Evolutionary conservation across 2,113 vertebrate genomes (phyloP).

Genomic region (Alligator sinensis): DNA sequence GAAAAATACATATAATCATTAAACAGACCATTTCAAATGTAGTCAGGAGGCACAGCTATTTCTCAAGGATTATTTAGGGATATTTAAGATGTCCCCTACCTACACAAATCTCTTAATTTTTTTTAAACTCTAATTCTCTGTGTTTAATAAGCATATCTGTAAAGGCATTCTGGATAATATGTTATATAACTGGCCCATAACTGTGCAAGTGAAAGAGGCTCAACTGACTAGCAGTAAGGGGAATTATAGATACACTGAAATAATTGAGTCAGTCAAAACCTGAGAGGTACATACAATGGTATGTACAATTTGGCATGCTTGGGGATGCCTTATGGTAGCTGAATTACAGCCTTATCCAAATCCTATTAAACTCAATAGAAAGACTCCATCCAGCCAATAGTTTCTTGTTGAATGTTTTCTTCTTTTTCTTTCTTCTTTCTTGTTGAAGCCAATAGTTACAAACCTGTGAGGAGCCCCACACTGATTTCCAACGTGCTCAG

Average conservation of each 20-base stretch:
- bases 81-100: constrained; percentile 12
- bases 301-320: background rate
- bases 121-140: background rate
- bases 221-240: background rate
- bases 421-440: background rate
- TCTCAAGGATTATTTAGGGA: background rate
- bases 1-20: background rate
- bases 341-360: background rate
- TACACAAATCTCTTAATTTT: background rate
- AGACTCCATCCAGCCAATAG: background rate
- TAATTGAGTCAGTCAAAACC: background rate
- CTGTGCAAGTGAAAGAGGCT: background rate
- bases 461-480: background rate
- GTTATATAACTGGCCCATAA: background rate
- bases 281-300: background rate
- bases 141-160: constrained; percentile 20
- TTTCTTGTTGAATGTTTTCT: no score
- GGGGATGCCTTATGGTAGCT: background rate
- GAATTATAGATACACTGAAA: background rate
- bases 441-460: background rate
- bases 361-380: background rate
- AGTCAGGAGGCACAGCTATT: background rate
- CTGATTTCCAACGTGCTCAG: background rate
- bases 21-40: background rate
- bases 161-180: background rate